phyloP scores from a whole-genome alignment of 1,140 invertebrate genomes.

The Delia radicum region DNA sequence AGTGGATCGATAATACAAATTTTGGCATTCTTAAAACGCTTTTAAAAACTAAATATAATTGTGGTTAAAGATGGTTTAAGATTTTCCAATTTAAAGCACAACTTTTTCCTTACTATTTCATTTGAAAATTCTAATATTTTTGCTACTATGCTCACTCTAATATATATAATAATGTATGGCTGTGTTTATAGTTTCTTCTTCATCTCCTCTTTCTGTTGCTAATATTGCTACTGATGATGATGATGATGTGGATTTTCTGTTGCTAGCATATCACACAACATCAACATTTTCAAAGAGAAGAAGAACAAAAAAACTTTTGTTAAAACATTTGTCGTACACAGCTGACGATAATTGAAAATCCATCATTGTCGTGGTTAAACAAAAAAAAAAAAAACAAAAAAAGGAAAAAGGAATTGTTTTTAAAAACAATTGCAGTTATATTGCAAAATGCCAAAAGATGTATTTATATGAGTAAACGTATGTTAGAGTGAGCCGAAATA shows the following conservation, averaged over 20 bases:
- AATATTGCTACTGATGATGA: not conserved
- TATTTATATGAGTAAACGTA: too few species aligned
- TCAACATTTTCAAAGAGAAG: not conserved
- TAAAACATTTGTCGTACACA: slow-evolving; percentile 20
- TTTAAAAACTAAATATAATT: too few species aligned
- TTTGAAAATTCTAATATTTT: too few species aligned
- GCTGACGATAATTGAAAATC: slow-evolving; percentile 24
- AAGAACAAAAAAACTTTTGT: not conserved
- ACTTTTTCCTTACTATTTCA: too few species aligned
- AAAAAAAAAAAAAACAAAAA: not conserved
- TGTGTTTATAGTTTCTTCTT: not conserved
- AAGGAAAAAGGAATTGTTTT: not conserved
- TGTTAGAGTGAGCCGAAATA: too few species aligned
- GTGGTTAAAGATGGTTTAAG: too few species aligned
- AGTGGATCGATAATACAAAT: not conserved
- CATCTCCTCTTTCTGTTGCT: too few species aligned
- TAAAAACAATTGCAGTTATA: too few species aligned
- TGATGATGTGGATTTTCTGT: slow-evolving; percentile 15
- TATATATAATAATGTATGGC: not conserved
- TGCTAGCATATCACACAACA: not conserved
- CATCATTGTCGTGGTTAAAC: slow-evolving; percentile 15
- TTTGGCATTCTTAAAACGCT: too few species aligned
- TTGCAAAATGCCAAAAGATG: too few species aligned
- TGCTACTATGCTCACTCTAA: too few species aligned
- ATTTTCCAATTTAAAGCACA: too few species aligned